Evolutionary conservation across 2,888 invertebrate species (phyloP).

Genomic region (Piscicola geometra): DNA sequence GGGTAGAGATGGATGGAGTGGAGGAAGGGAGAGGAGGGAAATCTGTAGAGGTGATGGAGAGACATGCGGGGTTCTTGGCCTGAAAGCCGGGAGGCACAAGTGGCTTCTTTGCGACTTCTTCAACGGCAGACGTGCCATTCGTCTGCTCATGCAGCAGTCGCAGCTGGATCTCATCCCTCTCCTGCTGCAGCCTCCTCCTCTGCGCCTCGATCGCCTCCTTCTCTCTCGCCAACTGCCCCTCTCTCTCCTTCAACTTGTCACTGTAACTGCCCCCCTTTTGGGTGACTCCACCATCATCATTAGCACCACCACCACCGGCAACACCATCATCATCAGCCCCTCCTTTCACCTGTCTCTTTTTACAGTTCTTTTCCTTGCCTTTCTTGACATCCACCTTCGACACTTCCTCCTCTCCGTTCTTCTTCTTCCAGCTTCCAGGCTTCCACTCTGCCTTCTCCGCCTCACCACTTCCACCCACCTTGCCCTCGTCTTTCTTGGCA

Average conservation of each 20-base stretch:
- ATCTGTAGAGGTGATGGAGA: neutral
- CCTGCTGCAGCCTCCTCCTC: neutral
- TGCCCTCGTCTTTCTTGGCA: neutral
- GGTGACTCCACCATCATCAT: no score
- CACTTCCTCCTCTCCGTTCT: neutral
- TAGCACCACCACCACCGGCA: no score
- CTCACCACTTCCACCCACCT: neutral
- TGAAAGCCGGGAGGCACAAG: constrained; percentile 3
- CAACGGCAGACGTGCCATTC: neutral
- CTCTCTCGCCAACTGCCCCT: neutral
- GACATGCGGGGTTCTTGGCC: neutral
- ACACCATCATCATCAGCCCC: no score
- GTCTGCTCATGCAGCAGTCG: neutral
- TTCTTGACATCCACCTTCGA: neutral
- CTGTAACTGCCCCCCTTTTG: no score
- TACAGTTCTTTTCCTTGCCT: neutral
- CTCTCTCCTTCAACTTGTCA: no score
- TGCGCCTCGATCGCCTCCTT: neutral
- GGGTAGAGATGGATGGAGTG: neutral
- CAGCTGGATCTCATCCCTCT: neutral
- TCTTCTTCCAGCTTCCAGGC: neutral
- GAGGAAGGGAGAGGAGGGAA: neutral
- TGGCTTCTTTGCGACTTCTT: neutral
- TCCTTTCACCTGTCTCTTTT: neutral
- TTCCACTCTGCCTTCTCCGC: no score